These are phyloP conservation scores for Hipposideros larvatus DNA, from an alignment of 2,797 vertebrate genomes.

Conservation along the genomic window DNA sequence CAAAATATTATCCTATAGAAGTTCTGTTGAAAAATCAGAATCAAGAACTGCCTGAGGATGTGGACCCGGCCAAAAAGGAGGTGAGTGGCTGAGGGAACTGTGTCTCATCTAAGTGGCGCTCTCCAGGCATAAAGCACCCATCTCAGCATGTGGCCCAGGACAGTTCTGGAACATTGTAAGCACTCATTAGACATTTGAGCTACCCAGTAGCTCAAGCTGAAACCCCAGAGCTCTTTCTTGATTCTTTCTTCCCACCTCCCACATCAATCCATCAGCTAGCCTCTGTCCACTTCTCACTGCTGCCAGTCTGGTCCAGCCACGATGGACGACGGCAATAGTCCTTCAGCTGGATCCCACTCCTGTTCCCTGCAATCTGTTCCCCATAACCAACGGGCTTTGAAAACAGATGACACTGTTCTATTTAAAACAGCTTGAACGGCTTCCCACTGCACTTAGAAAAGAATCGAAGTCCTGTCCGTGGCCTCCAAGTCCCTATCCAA, in stretches of 20 bases:
- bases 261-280: neutral
- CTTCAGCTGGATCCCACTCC: neutral
- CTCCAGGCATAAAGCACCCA: neutral
- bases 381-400: neutral
- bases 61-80: constrained; percentile 92
- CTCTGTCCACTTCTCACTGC: neutral
- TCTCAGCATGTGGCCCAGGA: neutral
- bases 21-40: constrained; percentile 88
- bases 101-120: neutral
- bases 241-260: neutral
- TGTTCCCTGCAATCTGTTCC: neutral
- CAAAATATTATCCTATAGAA: constrained; percentile 87
- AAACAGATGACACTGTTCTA: neutral
- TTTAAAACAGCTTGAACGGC: neutral
- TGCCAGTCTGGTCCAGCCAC: neutral
- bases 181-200: neutral
- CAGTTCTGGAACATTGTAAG: neutral
- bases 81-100: constrained; percentile 81
- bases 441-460: neutral
- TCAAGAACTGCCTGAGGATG: constrained; percentile 91
- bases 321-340: neutral
- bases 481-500: neutral
- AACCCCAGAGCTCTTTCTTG: neutral
- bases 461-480: neutral
- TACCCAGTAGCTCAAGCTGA: neutral